Base-by-base conservation (phyloP, 92 coral and sea anemone genomes). In the Scolanthus callimorphus region DNA sequence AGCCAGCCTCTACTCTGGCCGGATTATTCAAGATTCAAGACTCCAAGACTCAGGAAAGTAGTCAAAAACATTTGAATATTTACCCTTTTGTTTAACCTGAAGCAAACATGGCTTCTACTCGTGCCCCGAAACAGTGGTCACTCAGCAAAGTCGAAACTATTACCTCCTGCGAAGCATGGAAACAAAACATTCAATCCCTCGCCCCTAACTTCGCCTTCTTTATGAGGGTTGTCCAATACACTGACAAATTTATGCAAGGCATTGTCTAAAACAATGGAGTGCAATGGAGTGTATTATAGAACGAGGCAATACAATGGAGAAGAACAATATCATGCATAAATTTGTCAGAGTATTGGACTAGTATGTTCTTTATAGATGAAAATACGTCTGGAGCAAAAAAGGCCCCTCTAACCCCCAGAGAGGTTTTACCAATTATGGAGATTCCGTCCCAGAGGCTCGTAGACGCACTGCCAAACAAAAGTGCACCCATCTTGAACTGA, bases 381-480 rank as follows among this genome's bases (percentile, higher is more conserved):
- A 67, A 65, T 11, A 39, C 53, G 25, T 28, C 65, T 71, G 79
- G 79, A 23, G 20, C 25, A 78, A 71, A 55, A 71, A 78, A 49
- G 54, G 79, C 67, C 55, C 41, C 20, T 51, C 74, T 49, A 49
- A 51, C 25, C 79, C 80, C 0, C 62, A 71, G 11, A 63, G 82
- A 15, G 82, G 82, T 11, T 55, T 81, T 20, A 28, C 53, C 10
- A 27, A 43, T 31, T 76, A 80, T 27, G 83, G 64, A 15, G 69
- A 81, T 20, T 37, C 44, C 49, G 49, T 81, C 12, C 73, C 83
- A 1, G 60, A 39, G 1, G 23, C 57, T 22, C 27, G 60, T 29
- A 69, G 83, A 13, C 83, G 23, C 9, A 75, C 78, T 17, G 78
- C 78, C 46, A 69, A 70, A 27, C 73, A 81, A 29, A 80, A 59